Evolutionary conservation across 2,797 vertebrate genomes (phyloP), one percentile per base, ranked within the genome.

Genomic region (Monodelphis domestica): DNA sequence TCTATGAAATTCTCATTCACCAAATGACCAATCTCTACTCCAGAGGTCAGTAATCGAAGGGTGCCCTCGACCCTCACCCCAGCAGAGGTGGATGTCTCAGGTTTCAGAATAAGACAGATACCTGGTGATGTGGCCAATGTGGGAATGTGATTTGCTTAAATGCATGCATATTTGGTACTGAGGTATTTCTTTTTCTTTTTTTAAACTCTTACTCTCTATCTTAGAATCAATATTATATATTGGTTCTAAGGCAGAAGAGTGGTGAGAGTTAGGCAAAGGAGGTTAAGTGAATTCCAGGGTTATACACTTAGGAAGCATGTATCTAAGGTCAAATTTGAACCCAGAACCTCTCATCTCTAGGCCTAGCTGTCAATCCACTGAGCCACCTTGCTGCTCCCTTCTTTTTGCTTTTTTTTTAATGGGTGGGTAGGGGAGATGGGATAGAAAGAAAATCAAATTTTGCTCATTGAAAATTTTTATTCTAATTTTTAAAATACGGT

Each of bases 1-100:
- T 55, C 53, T 94, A 94, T 92, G 93, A 84, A 10, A 50, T 30
- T 84, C 38, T 38, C 84, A 26, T 26, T 84, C 38, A 84, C 70
- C 84, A 84, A 84, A 45, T 24, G 12, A 84, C 21, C 70, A 84
- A 45, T 84, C 21, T 11, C 9, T 84, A 50, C 50, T 84, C 70
- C 70, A 84, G 50, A 50, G 10, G 50, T 38, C 38, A 26, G 38
- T 45, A 21, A 50, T 26, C n/a, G 2, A 84, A 84, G 12, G 21
- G 26, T 26, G 21, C 0, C 0, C 26, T 24, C 84, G 70, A 78
- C 2, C 38, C 38, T 78, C 70, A 45, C 63, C 38, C 38, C 45
- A 38, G 26, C 70, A 26, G 21, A 45, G 21, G 21, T 24, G 45
- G 70, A 45, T 50, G 70, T n/a, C 21, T 84, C 24, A 84, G 38